Evolutionary conservation across 2,113 vertebrate species (phyloP), one percentile per base, ranked within the genome.

Genomic region (Leptocoma aspasia): DNA sequence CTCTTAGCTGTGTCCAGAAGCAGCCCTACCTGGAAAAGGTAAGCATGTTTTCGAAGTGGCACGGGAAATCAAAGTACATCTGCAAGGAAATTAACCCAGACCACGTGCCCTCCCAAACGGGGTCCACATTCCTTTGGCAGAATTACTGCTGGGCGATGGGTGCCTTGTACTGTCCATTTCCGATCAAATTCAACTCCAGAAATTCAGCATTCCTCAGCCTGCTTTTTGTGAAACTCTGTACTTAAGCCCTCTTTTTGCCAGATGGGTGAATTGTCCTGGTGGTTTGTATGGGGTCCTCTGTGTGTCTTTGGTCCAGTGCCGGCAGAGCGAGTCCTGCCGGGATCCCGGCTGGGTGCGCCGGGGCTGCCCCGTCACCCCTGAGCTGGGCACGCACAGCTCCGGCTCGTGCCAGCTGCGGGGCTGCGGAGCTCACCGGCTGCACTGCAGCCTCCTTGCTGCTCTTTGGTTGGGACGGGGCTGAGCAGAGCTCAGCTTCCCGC

Each of bases 361-460:
- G 75, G 26, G 6, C 75, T n/a, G 79, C 47, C 57, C 42, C 5
- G 0, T 2, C 11, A 2, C 18, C 41, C 31, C 82, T 5, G 24
- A 20, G 42, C 56, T 7, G 42, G 21, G 54, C 49, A 11, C 42
- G 24, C 35, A 4, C 59, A 28, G 60, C 63, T 39, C 13, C n/a
- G 1, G 6, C 33, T 26, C 1, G 4, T 3, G 4, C 28, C 21
- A 1, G n/a, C 15, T 7, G 50, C 24, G 37, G 69, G 28, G 81
- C 53, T 50, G 53, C 85, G 13, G 91, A 31, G 39, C 5, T 31
- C 57, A 1, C 23, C n/a, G 18, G 5, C 15, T 26, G 76, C 37
- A 3, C 1, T 7, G 28, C 20, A 11, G 47, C 45, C 71, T 56
- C 41, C 60, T 2, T 13, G 81, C 59, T 64, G 10, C 57, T 10